Evolutionary conservation across 2,888 invertebrate genomes (phyloP).

Genomic region (Ferrisia virgata): DNA sequence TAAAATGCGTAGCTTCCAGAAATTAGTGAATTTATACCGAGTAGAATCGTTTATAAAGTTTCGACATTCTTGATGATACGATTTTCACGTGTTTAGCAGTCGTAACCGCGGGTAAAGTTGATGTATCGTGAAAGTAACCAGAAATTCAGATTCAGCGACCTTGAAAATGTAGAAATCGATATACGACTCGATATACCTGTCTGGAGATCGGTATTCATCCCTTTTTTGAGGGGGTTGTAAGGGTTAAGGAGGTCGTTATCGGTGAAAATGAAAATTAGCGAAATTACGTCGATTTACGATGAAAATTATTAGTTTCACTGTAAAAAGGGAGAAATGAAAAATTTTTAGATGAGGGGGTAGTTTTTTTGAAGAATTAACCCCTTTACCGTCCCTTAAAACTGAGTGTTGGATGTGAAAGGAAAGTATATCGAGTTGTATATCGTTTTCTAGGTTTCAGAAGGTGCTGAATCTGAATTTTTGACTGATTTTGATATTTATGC

Average conservation of each 20-base stretch:
- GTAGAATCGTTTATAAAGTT: not conserved
- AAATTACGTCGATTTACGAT: not conserved
- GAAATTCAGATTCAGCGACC: not conserved
- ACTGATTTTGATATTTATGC: not conserved
- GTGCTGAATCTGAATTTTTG: not conserved
- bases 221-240: not conserved
- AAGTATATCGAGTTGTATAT: conserved; percentile 4
- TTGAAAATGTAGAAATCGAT: not conserved
- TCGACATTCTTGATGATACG: not conserved
- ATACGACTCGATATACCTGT: not conserved
- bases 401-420: not conserved
- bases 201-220: not conserved
- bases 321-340: no score
- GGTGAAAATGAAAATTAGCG: not conserved
- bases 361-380: no score
- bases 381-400: not conserved
- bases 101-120: not conserved
- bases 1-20: not conserved
- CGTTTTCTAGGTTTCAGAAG: not conserved
- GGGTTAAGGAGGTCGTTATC: not conserved
- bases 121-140: not conserved
- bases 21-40: not conserved
- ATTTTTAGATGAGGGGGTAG: not conserved
- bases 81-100: not conserved
- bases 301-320: not conserved